These are phyloP conservation scores for Drosophila suboccidentalis DNA, from an alignment of 2,888 invertebrate genomes.

Conservation along the genomic window DNA sequence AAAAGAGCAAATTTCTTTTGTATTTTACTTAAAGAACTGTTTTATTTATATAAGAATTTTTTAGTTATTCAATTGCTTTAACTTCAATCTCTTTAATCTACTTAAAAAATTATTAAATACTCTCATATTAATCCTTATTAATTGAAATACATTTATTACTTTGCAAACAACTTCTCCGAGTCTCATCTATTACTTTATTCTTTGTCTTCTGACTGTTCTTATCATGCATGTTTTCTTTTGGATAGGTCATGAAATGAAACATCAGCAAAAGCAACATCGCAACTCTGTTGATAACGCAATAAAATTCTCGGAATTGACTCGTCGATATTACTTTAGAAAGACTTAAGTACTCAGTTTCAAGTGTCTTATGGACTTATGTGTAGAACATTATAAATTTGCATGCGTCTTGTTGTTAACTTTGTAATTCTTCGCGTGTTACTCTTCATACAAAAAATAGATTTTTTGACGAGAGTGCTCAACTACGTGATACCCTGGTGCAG, in stretches of 20 bases:
- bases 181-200: background rate
- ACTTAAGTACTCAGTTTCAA: background rate
- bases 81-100: background rate
- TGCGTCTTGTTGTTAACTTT: background rate
- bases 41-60: background rate
- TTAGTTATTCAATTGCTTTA: background rate
- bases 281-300: slow-evolving; percentile 7
- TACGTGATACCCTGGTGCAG: too few species aligned
- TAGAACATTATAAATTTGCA: slow-evolving; percentile 6
- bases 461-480: too few species aligned
- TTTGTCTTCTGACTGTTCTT: background rate
- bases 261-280: background rate
- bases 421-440: background rate
- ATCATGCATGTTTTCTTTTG: background rate
- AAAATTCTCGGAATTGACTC: background rate
- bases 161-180: background rate
- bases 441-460: too few species aligned
- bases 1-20: too few species aligned
- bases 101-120: background rate
- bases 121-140: background rate
- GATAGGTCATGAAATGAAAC: slow-evolving; percentile 10
- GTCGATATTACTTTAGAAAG: background rate
- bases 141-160: background rate
- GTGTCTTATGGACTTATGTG: slow-evolving; percentile 1
- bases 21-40: too few species aligned